phyloP scores from a whole-genome alignment of 2,888 invertebrate genomes.

The Vanessa cardui region DNA sequence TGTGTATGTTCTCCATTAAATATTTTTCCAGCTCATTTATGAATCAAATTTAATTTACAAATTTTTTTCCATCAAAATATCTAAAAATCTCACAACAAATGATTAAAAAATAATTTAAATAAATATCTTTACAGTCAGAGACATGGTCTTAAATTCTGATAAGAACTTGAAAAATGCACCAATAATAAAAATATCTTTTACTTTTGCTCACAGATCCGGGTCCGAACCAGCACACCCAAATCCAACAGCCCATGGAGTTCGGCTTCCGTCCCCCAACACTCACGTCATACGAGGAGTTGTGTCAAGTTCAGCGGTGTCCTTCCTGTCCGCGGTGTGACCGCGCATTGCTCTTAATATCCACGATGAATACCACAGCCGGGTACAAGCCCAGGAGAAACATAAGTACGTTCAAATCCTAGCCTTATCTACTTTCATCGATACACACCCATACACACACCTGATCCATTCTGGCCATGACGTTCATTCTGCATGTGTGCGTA shows the following conservation, averaged over 20 bases:
- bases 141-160: too few species aligned
- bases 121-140: too few species aligned
- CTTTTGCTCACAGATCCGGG: conserved; percentile 53
- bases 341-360: conserved; percentile 66
- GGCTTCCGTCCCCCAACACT: conserved; percentile 69
- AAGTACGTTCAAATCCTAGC: conserved; percentile 47
- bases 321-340: conserved; percentile 73
- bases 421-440: too few species aligned
- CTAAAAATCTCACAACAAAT: too few species aligned
- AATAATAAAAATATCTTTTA: not conserved
- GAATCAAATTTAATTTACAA: too few species aligned
- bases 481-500: too few species aligned
- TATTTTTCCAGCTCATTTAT: not conserved
- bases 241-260: conserved; percentile 68
- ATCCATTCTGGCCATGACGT: too few species aligned
- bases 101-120: too few species aligned
- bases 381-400: conserved; percentile 71
- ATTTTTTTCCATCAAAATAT: too few species aligned
- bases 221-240: conserved; percentile 58
- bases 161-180: not conserved
- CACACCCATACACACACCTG: too few species aligned
- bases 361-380: conserved; percentile 81
- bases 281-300: conserved; percentile 75
- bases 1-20: conserved; percentile 54
- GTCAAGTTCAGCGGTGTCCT: conserved; percentile 73